phyloP scores from a whole-genome alignment of 35 echinoderm and acorn worm species.

The Ophiothrix spiculata region DNA sequence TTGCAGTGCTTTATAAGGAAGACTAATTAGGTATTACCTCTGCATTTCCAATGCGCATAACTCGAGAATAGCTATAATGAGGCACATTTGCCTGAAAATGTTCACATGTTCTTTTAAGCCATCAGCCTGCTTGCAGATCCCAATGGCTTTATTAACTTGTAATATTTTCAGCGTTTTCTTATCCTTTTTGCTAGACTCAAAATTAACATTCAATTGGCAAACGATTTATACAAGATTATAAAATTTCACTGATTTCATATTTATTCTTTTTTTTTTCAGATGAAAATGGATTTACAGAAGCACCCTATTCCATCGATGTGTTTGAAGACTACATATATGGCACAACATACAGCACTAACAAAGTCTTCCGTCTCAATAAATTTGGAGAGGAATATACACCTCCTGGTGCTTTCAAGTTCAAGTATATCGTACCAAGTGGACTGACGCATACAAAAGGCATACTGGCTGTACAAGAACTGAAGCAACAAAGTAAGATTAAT shows the following conservation, averaged over 20 bases:
- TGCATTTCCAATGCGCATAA: too few relatives aligned
- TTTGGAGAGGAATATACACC: constrained; percentile 20
- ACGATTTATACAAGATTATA: background rate
- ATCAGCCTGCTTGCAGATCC: too few relatives aligned
- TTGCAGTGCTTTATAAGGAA: too few relatives aligned
- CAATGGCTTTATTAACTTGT: too few relatives aligned
- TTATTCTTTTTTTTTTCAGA: background rate
- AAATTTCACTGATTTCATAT: background rate
- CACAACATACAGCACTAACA: constrained; percentile 28
- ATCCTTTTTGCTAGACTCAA: background rate
- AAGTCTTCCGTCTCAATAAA: constrained; percentile 42
- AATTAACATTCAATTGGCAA: background rate
- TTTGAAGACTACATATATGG: constrained; percentile 61
- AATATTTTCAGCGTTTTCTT: too few relatives aligned
- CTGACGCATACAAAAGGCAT: constrained; percentile 12
- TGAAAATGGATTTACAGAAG: constrained; percentile 14
- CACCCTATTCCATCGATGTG: constrained; percentile 48
- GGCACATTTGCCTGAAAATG: too few relatives aligned
- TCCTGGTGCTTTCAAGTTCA: background rate
- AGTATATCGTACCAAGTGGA: constrained; percentile 3
- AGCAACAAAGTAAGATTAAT: constrained; percentile 33
- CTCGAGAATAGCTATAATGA: too few relatives aligned
- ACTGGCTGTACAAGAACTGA: constrained; percentile 22
- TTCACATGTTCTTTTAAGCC: too few relatives aligned
- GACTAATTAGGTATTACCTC: too few relatives aligned